Conservation (phyloP, 64 coral and sea anemone genomes). For the Trachythela sp. region DNA sequence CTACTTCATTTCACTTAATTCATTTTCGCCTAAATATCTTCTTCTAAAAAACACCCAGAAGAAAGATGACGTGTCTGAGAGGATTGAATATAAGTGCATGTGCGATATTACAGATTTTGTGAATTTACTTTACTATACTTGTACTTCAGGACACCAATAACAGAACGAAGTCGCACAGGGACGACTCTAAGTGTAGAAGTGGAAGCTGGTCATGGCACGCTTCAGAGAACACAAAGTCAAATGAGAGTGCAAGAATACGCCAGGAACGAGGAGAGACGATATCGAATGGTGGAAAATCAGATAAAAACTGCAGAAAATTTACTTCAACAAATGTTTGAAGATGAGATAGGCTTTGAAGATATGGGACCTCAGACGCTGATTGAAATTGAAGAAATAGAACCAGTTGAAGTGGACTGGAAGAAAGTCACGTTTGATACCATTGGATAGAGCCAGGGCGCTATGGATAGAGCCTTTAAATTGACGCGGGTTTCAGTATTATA, state of each 20-base stretch:
- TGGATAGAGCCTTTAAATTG: not conserved
- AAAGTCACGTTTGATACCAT: not conserved
- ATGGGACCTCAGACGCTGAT: constrained; percentile 56
- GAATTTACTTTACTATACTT: not conserved
- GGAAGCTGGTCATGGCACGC: not conserved
- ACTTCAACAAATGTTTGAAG: constrained; percentile 96
- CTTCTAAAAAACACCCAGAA: too few relatives aligned
- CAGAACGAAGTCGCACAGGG: constrained; percentile 41
- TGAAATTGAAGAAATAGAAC: constrained; percentile 51
- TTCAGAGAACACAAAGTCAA: not conserved
- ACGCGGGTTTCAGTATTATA: too few relatives aligned
- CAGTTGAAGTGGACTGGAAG: constrained; percentile 6
- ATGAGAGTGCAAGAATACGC: constrained; percentile 60
- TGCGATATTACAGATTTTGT: not conserved
- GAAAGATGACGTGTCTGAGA: too few relatives aligned
- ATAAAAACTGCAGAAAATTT: constrained; percentile 82
- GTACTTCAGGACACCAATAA: constrained; percentile 39
- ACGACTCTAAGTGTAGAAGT: not conserved
- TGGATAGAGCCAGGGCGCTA: too few relatives aligned
- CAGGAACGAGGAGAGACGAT: constrained; percentile 60
- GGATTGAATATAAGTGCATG: too few relatives aligned
- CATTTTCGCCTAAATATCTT: too few relatives aligned
- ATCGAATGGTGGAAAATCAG: constrained; percentile 78
- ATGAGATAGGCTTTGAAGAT: constrained; percentile 72
- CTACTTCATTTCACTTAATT: too few relatives aligned